Conservation (phyloP, 92 coral and sea anemone species). For the Heteractis magnifica region DNA sequence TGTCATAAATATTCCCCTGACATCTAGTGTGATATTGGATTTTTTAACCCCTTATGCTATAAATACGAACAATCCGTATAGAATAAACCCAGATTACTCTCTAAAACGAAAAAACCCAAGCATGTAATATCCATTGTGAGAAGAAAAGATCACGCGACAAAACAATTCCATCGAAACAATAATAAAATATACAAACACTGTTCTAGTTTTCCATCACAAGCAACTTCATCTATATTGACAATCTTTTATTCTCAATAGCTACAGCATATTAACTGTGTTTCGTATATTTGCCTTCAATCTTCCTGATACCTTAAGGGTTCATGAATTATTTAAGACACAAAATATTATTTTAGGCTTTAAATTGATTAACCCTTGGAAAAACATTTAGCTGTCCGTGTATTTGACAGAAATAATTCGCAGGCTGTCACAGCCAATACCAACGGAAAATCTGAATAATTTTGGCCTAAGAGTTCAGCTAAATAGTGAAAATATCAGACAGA, state of each 20-base stretch:
- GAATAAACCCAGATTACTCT: background rate
- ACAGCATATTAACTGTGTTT: background rate
- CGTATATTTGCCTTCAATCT: background rate
- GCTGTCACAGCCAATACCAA: background rate
- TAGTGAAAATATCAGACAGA: background rate
- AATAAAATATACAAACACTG: background rate
- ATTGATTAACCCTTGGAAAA: slow-evolving; percentile 8
- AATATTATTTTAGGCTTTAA: slow-evolving; percentile 6
- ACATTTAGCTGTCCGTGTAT: background rate
- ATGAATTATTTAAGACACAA: slow-evolving; percentile 1
- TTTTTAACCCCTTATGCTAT: background rate
- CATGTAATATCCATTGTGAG: background rate
- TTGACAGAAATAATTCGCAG: slow-evolving; percentile 1
- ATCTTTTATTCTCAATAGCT: background rate
- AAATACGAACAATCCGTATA: background rate
- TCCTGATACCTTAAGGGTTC: background rate
- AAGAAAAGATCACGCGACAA: background rate
- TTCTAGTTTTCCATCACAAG: background rate
- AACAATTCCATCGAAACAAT: background rate
- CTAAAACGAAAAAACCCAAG: background rate
- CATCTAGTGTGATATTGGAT: background rate
- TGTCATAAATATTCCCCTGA: background rate
- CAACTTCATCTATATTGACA: background rate
- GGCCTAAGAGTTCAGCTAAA: background rate
- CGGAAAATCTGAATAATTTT: slow-evolving; percentile 1